Evolutionary conservation across 2,888 invertebrate species (phyloP), one percentile per base, ranked within the genome.

Genomic region (Glaucopsyche alexis): DNA sequence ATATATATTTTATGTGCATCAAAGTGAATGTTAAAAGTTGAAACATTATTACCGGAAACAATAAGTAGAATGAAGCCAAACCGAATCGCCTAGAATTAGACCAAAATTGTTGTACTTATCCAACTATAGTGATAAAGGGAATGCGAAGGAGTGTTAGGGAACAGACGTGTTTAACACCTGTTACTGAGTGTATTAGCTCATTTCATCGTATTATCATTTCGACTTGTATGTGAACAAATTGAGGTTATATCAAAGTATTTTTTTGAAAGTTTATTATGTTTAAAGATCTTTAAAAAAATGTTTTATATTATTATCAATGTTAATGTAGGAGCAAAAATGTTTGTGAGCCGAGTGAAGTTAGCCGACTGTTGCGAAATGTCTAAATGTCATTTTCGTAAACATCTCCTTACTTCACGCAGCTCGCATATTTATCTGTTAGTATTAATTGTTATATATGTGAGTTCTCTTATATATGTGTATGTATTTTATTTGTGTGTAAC

Each of bases 11-110:
- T 29, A 3, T 29, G 29, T 29, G 4, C 29, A 29, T 29, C 4
- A 42, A 42, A 42, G 42, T 7, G 8, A 42, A 40, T 40, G 40
- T n/a, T n/a, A 40, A 40, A 47, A 47, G 2, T 13, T 47, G 47
- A 1, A 11, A 47, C 11, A 8, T 9, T 8, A 47, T 13, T 11
- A 47, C 50, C 7, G 7, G 0, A 55, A 29, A 60, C 6, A 13
- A 38, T 29, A 60, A 14, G 11, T 6, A 7, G 9, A 47, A 66
- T 29, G 29, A 16, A 69, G 86, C 86, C 84, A 79, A 87, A 87
- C 87, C 89, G 88, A 87, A 89, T 87, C 83, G 91, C 88, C 90
- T 92, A 92, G 91, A 82, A 81, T 90, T 86, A 91, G 87, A 91
- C 79, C 85, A 85, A 85, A 85, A 86, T 88, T 86, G 86, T 87